A percentile compares a stretch with the other conserved stretches of the same genome.
Conservation (phyloP, 2,888 invertebrate genomes). For the Apodemia mormo region DNA sequence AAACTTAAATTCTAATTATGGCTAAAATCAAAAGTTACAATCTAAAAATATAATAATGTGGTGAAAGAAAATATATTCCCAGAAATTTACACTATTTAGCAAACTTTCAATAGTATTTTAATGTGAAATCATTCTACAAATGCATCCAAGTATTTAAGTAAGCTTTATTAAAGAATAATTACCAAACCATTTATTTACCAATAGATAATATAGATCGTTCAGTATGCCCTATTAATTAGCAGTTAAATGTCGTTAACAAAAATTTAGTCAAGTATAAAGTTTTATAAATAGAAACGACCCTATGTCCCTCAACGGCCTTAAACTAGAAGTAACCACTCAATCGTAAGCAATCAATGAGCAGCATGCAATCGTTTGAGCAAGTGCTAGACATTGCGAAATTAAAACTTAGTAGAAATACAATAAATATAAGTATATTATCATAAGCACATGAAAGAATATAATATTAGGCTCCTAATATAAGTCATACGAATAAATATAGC, state of each 20-base stretch:
- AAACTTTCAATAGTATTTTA: no score
- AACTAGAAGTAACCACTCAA: slow-evolving; percentile 60
- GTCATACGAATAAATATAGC: background rate
- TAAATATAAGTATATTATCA: background rate
- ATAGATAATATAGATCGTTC: background rate
- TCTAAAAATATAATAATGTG: no score
- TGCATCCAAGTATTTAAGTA: background rate
- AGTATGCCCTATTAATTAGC: slow-evolving; percentile 34
- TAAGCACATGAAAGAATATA: no score
- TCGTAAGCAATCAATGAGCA: slow-evolving; percentile 71
- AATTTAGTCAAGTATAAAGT: slow-evolving; percentile 40
- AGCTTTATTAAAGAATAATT: background rate
- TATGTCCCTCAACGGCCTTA: slow-evolving; percentile 56
- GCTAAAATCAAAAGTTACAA: no score
- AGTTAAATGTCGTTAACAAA: slow-evolving; percentile 38
- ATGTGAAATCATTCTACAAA: no score
- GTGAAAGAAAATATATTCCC: no score
- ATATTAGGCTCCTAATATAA: background rate
- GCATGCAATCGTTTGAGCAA: slow-evolving; percentile 53
- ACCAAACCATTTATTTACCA: background rate
- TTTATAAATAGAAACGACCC: slow-evolving; percentile 64
- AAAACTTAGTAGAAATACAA: slow-evolving; percentile 12
- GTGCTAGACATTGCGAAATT: slow-evolving; percentile 35
- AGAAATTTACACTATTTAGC: no score
- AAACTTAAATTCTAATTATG: no score